Evolutionary conservation across 2,888 invertebrate species (phyloP).

Genomic region (Caenorhabditis sp.): DNA sequence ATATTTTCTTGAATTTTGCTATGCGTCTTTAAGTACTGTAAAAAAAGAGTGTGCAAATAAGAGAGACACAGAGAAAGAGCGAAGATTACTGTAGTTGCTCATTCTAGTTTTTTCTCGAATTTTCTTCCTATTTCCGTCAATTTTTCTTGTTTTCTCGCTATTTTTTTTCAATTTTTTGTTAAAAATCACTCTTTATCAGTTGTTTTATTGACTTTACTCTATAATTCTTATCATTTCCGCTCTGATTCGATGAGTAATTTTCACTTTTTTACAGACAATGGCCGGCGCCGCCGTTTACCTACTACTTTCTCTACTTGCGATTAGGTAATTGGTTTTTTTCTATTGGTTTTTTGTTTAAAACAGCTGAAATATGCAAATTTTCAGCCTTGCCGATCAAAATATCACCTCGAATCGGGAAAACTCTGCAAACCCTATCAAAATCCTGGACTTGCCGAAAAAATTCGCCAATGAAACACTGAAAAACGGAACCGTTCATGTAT

Average conservation of each 20-base stretch:
- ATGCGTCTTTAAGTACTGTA: not conserved
- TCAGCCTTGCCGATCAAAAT: slow-evolving; percentile 10
- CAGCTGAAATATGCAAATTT: slow-evolving; percentile 6
- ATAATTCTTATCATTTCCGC: slow-evolving; percentile 10
- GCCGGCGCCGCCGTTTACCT: not conserved
- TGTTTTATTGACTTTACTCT: slow-evolving; percentile 1
- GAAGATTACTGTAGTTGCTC: too few relatives aligned
- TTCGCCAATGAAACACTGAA: slow-evolving; percentile 8
- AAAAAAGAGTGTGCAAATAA: too few relatives aligned
- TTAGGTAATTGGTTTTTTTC: not conserved
- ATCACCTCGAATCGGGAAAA: not conserved
- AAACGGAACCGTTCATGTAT: slow-evolving; percentile 11
- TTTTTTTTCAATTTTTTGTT: not conserved
- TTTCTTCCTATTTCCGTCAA: too few relatives aligned
- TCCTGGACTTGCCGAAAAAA: not conserved
- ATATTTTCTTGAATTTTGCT: not conserved
- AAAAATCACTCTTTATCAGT: slow-evolving; percentile 2
- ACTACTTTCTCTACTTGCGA: slow-evolving; percentile 1
- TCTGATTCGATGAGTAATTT: not conserved
- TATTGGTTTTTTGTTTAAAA: too few relatives aligned
- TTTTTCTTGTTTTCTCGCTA: too few relatives aligned
- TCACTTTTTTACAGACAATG: slow-evolving; percentile 21
- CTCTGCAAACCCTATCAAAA: not conserved
- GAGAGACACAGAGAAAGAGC: not conserved
- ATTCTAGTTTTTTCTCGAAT: not conserved